Evolutionary conservation across 2,888 invertebrate species (phyloP), one percentile per base, ranked within the genome.

Genomic region (Synergus laeviventris): DNA sequence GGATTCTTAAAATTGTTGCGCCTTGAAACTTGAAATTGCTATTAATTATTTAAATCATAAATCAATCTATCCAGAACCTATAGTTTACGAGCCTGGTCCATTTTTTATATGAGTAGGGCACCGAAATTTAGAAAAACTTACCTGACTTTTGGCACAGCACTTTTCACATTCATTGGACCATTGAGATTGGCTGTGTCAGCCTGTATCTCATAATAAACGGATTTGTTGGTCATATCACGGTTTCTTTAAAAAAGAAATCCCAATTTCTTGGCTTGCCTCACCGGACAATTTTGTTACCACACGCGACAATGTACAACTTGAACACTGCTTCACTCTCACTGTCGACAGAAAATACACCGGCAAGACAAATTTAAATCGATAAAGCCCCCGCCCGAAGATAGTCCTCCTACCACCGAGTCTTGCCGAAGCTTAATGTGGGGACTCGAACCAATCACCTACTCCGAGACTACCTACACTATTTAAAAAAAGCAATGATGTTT

Each of bases 311-410:
- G 66, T 59, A 60, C 76, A 74, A 49, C 49, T 76, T 74, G 74
- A 75, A 77, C 74, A 79, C 80, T 75, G 74, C 74, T 80, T 81
- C 80, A 78, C 81, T 78, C 81, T 81, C 79, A 80, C 78, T 81
- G 81, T 84, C 81, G 81, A 86, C 86, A 85, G 85, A 85, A 85
- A 77, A 85, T 60, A 84, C 84, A 85, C 87, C 87, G 87, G 86
- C 86, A 87, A 88, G 89, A 89, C 88, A 89, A 89, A 89, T 90
- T 90, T 90, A 90, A 90, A 90, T 90, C 89, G 88, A 90, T 90
- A 90, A 82, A 85, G 87, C 87, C 89, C 88, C 89, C 88, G 87
- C 88, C 86, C 84, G 85, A 81, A 78, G 76, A 75, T 78, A 79
- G 80, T 82, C 84, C 83, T 82, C 84, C 82, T 82, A 81, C 78